Evolutionary conservation across 2,113 vertebrate species (phyloP).

Genomic region (Laterallus jamaicensis): DNA sequence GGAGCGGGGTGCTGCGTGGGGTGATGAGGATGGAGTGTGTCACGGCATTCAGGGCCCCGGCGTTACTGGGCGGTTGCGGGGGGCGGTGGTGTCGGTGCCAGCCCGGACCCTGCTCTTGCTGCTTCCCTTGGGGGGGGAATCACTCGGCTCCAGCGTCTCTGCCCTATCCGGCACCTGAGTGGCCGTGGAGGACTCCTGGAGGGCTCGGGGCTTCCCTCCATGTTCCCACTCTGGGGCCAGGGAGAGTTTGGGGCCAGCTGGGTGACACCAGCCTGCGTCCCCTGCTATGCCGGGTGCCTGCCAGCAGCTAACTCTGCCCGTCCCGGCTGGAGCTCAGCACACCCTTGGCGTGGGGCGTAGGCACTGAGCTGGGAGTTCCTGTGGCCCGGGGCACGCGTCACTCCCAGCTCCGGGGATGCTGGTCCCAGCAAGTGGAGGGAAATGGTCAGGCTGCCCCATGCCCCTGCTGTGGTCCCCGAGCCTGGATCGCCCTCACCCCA

Average conservation of each 20-base stretch:
- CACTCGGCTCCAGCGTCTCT: not conserved
- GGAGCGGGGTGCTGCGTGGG: not conserved
- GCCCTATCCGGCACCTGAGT: not conserved
- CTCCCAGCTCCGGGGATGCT: not conserved
- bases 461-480: not conserved
- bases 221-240: not conserved
- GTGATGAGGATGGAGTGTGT: not conserved
- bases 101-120: not conserved
- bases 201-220: rapidly evolving
- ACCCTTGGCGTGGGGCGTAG: not conserved
- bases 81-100: not conserved
- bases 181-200: not conserved
- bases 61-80: not conserved
- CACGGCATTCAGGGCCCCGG: not conserved
- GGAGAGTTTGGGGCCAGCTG: not conserved
- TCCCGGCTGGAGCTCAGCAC: rapidly evolving
- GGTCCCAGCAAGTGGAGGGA: not conserved
- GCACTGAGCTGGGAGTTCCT: not conserved
- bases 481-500: not conserved
- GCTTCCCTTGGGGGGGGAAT: not conserved
- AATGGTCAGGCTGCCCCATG: not conserved
- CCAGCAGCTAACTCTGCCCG: rapidly evolving
- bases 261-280: not conserved
- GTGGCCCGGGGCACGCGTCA: rapidly evolving
- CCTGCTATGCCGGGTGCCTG: rapidly evolving